Evolutionary conservation across 2,888 invertebrate species (phyloP), one percentile per base, ranked within the genome.

Genomic region (Platynereis dumerilii): DNA sequence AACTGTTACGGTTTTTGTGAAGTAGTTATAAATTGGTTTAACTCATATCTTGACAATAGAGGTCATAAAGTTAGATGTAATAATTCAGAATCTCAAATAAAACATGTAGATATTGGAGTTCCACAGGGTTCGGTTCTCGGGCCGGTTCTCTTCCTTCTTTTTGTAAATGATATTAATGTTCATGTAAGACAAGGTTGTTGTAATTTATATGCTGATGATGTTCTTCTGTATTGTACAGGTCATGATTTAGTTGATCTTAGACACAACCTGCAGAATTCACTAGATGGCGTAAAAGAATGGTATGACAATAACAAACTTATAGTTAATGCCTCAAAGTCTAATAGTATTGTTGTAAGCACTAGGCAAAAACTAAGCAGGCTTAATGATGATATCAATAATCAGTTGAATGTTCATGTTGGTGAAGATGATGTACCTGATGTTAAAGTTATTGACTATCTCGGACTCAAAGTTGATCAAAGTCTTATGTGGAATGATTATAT

Each of bases 181-280:
- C 26, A 26, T 17, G 17, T 27, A 22, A 55, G n/a, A 7, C 17
- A n/a, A 24, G 55, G 22, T 55, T 17, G 24, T 22, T 55, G 55
- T 24, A 55, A 27, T 55, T 5, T 27, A 17, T 55, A 24, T 24
- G 55, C 55, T 2, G 55, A 55, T 55, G 55, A 55, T 55, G n/a
- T 27, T 17, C 3, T 24, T 15, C 7, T 55, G 7, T 55, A 55
- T 24, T 24, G 24, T 24, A 27, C 17, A 3, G 24, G 55, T 55
- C 7, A 48, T 5, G 17, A n/a, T n/a, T 5, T 48, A 10, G 22
- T 5, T 27, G 55, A 20, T 2, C 22, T 55, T 5, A 24, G 22
- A 24, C 3, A 27, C 22, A 26, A 55, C 10, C 22, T 55, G 24
- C 55, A 55, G 17, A 7, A 22, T 17, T 17, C 22, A 22, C 22